Base-by-base conservation (phyloP, 2,797 vertebrate genomes). In the Syngnathus acus region DNA sequence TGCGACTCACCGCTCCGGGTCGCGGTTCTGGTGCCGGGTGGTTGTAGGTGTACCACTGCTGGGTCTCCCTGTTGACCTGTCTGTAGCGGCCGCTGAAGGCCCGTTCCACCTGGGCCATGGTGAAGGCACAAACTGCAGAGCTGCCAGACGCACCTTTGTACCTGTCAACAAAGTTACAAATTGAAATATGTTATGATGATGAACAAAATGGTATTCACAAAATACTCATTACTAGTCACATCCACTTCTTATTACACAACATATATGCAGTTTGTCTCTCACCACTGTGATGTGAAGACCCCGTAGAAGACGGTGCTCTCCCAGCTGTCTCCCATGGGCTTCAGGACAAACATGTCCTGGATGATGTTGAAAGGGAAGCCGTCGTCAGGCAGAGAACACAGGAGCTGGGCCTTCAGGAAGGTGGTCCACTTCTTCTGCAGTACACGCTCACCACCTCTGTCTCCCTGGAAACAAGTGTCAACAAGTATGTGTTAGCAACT, bases 251-350 rank as follows among this genome's bases (percentile, higher is more conserved):
- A 1, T 40, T 40, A 40, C 3, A 40, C 39, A 40, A 40, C 5
- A 8, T 40, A 40, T n/a, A n/a, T n/a, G n/a, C n/a, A n/a, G n/a
- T n/a, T n/a, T n/a, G n/a, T 32, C 53, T 65, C 85, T 78, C 87
- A 97, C 95, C 95, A 97, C 83, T 98, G 95, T 0, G 95, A 95
- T 4, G 93, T 95, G 88, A 96, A 98, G 81, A 96, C 94, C 0
- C 95, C 95, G 0, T 95, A 97, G 83, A 97, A 96, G 45, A 94
- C 82, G 0, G 94, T 95, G 68, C 92, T 88, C 40, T 74, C 89
- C 94, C 94, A 93, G 84, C 66, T 87, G 77, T 88, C 87, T 43
- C 90, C 90, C 0, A 82, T 88, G 0, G 94, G 92, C 14, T 90
- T 94, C 73, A 97, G 87, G 9, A 95, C 94, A 21, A 95, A 98